Conservation (phyloP, 2,888 invertebrate species). For the Tenthredo livida region DNA sequence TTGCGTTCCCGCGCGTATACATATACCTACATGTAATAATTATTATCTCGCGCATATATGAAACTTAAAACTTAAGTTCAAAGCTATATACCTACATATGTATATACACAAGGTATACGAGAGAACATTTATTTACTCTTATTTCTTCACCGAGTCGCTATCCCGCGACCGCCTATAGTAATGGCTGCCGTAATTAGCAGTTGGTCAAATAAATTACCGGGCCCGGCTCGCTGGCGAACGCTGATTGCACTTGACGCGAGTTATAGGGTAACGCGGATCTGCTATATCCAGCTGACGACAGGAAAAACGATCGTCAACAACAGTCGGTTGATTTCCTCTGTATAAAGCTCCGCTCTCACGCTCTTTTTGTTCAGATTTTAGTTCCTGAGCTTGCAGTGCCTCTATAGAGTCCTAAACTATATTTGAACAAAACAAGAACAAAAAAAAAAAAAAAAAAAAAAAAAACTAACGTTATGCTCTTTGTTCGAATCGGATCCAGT, state of each 20-base stretch:
- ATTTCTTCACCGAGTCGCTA: background rate
- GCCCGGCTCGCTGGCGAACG: conserved; percentile 1
- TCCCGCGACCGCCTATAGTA: background rate
- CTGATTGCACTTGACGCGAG: conserved; percentile 34
- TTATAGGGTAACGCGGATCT: conserved; percentile 30
- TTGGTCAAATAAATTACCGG: conserved; percentile 37
- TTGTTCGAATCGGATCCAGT: conserved; percentile 10
- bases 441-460: background rate
- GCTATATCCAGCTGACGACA: conserved; percentile 17
- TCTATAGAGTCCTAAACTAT: background rate
- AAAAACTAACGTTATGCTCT: background rate
- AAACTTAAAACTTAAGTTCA: conserved; percentile 5
- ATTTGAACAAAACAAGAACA: background rate
- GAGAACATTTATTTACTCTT: conserved; percentile 1
- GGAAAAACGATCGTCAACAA: conserved; percentile 34
- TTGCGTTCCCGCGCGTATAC: conserved; percentile 21
- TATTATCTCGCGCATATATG: conserved; percentile 31
- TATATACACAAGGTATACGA: background rate
- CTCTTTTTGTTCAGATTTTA: background rate
- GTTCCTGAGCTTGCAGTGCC: background rate
- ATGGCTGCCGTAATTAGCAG: conserved; percentile 32
- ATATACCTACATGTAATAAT: background rate
- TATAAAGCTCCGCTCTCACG: background rate
- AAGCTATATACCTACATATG: no score
- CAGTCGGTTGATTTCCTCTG: conserved; percentile 26